phyloP scores from a whole-genome alignment of 1,140 invertebrate genomes.

The Cephus cinctus region DNA sequence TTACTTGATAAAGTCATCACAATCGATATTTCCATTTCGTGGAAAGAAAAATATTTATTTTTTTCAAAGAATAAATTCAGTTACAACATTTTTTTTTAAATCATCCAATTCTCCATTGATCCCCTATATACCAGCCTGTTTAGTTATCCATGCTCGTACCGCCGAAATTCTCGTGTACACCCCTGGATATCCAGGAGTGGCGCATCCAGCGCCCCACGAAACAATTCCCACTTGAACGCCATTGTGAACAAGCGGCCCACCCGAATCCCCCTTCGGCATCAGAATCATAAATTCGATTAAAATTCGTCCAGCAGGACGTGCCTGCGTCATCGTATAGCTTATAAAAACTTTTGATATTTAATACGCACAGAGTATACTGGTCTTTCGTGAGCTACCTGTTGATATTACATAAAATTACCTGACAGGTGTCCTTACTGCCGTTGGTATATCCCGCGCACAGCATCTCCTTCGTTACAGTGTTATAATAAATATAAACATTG shows the following conservation, averaged over 20 bases:
- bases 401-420: constrained; percentile 18
- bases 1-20: no score
- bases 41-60: no score
- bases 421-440: constrained; percentile 38
- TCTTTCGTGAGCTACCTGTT: no score
- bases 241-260: constrained; percentile 63
- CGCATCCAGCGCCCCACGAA: constrained; percentile 62
- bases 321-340: background rate
- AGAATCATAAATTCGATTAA: background rate
- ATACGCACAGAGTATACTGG: no score
- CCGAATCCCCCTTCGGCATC: constrained; percentile 66
- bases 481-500: background rate
- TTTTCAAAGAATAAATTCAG: no score
- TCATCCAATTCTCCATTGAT: no score
- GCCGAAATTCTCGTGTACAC: constrained; percentile 60
- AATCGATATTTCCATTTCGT: no score
- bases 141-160: constrained; percentile 31
- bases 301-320: background rate
- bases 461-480: constrained; percentile 34
- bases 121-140: constrained; percentile 19
- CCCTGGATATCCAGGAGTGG: constrained; percentile 53
- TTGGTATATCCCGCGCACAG: constrained; percentile 37
- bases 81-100: no score
- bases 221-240: constrained; percentile 60
- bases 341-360: no score